These are phyloP conservation scores for Syrmaticus mikado DNA, from an alignment of 2,113 vertebrate genomes.

Conservation along the genomic window DNA sequence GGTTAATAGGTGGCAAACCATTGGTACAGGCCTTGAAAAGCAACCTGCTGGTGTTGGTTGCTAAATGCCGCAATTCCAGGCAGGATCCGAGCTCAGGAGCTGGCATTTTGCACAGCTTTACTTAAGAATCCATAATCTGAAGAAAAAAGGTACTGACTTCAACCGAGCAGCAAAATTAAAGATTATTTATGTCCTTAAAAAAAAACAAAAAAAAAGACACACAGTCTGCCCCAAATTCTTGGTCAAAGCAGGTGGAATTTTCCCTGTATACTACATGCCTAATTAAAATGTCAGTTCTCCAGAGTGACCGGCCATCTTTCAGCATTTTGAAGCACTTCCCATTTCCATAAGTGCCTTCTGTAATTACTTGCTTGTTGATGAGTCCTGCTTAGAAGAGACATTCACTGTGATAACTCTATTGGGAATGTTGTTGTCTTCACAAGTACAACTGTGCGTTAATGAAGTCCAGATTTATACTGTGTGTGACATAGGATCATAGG, in stretches of 20 bases:
- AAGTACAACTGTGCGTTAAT: rapidly evolving
- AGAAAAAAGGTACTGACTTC: not conserved
- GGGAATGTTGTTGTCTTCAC: not conserved
- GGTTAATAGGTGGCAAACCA: not conserved
- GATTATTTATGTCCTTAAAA: not conserved
- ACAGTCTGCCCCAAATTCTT: too few relatives aligned
- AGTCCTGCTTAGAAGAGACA: not conserved
- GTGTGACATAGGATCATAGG: not conserved
- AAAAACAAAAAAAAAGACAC: not conserved
- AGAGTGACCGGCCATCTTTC: not conserved
- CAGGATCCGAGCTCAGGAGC: not conserved
- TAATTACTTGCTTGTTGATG: not conserved
- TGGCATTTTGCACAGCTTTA: rapidly evolving
- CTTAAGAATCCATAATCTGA: not conserved
- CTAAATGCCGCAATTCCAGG: not conserved
- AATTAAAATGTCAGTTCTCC: not conserved
- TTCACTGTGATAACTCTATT: rapidly evolving
- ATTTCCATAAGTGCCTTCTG: not conserved
- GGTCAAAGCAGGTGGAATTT: not conserved
- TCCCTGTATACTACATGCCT: not conserved
- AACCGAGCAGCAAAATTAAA: not conserved
- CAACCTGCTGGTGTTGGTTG: rapidly evolving
- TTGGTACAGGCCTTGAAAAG: not conserved
- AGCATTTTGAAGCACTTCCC: not conserved
- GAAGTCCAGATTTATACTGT: not conserved